phyloP scores from a whole-genome alignment of 1,140 invertebrate genomes.

The Sarcophaga peregrina region DNA sequence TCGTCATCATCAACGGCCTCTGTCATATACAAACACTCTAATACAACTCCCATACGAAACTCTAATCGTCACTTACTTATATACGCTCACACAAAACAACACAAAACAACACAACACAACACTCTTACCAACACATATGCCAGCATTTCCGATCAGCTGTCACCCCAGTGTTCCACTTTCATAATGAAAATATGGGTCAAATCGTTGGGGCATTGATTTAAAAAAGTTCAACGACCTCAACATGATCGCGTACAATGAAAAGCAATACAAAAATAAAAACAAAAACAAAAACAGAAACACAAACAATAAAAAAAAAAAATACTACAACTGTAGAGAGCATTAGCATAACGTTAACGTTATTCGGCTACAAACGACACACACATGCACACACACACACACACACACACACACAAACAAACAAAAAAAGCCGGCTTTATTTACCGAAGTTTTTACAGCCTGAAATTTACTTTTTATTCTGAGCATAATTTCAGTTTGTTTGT shows the following conservation, averaged over 20 bases:
- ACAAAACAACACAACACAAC: too few relatives aligned
- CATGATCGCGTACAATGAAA: conserved; percentile 29
- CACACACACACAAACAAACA: too few relatives aligned
- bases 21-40: not conserved
- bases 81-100: not conserved
- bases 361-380: conserved; percentile 42
- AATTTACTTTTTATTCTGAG: conserved; percentile 40
- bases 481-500: conserved; percentile 30
- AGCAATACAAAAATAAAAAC: not conserved
- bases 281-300: conserved; percentile 9
- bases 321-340: conserved; percentile 46
- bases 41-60: conserved; percentile 33
- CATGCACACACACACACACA: too few relatives aligned
- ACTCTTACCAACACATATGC: conserved; percentile 24
- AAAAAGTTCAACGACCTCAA: conserved; percentile 46
- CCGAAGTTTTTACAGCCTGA: conserved; percentile 4
- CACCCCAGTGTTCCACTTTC: conserved; percentile 51
- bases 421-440: conserved; percentile 48
- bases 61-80: conserved; percentile 31
- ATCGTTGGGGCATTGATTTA: conserved; percentile 45
- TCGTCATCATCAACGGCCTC: not conserved
- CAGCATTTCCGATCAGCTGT: conserved; percentile 49
- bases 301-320: not conserved
- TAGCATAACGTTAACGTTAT: conserved; percentile 45
- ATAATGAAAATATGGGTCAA: conserved; percentile 50